Percentiles rank a stretch among this genome's conserved stretches.
Conservation (phyloP, 2,113 vertebrate species). For the Periophthalmodon schlosseri region DNA sequence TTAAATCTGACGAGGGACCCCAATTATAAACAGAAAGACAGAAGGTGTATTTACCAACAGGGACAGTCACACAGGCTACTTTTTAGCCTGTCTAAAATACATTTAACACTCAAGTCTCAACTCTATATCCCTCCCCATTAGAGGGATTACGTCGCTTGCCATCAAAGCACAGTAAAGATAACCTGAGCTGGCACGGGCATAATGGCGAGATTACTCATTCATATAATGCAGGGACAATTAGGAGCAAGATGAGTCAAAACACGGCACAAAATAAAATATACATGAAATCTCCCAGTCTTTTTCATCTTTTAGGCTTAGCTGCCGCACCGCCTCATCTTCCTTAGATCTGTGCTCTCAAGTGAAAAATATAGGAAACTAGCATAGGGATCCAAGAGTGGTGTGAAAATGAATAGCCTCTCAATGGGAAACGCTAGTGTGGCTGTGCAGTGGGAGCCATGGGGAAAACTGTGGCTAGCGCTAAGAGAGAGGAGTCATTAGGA, state of each 20-base stretch:
- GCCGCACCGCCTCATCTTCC: constrained; percentile 32
- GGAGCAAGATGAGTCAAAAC: constrained; percentile 51
- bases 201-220: constrained; percentile 54
- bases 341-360: constrained; percentile 47
- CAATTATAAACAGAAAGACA: constrained; percentile 47
- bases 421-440: constrained; percentile 40
- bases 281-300: constrained; percentile 37
- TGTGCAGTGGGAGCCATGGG: constrained; percentile 45
- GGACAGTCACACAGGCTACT: constrained; percentile 1
- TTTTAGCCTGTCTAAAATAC: not conserved
- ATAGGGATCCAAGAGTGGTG: constrained; percentile 29
- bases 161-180: constrained; percentile 43
- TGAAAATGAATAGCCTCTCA: constrained; percentile 58
- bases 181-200: constrained; percentile 39
- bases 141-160: constrained; percentile 43
- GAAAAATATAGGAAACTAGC: constrained; percentile 14
- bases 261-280: constrained; percentile 54
- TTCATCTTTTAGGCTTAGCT: constrained; percentile 42
- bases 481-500: constrained; percentile 39
- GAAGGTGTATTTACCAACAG: constrained; percentile 34
- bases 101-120: constrained; percentile 17
- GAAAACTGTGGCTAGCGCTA: constrained; percentile 30
- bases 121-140: constrained; percentile 35
- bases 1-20: constrained; percentile 45
- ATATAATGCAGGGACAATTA: constrained; percentile 50